A percentile compares a stretch with the other conserved stretches of the same genome.
These are phyloP conservation scores for Micromesistius poutassou DNA, from an alignment of 2,797 vertebrate species.

Conservation along the genomic window DNA sequence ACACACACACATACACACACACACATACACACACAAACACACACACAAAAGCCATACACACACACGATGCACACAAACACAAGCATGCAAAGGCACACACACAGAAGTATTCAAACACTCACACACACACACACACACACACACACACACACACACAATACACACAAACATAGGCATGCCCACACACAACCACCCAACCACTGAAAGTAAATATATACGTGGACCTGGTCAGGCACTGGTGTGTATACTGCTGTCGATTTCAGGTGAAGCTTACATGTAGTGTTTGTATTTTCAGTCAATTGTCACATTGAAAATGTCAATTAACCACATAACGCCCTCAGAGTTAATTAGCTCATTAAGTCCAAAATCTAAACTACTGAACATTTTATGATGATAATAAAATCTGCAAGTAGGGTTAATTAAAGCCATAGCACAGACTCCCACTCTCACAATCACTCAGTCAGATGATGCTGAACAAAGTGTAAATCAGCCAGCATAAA, in stretches of 20 bases:
- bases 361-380: background rate
- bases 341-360: conserved; percentile 1
- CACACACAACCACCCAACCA: background rate
- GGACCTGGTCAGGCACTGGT: background rate
- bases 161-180: too few relatives aligned
- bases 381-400: background rate
- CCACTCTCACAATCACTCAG: background rate
- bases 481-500: background rate
- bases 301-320: background rate
- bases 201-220: background rate
- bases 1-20: too few relatives aligned
- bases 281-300: background rate
- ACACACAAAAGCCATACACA: too few relatives aligned
- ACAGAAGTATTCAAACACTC: too few relatives aligned
- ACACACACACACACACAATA: too few relatives aligned
- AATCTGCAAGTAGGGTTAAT: background rate
- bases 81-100: too few relatives aligned
- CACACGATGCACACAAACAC: too few relatives aligned
- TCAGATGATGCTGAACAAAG: background rate
- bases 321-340: background rate
- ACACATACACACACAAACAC: too few relatives aligned
- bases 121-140: too few relatives aligned
- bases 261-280: background rate
- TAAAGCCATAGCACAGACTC: background rate
- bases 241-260: background rate